Evolutionary conservation across 2,797 vertebrate genomes (phyloP).

Genomic region (Coregonus suidteri): DNA sequence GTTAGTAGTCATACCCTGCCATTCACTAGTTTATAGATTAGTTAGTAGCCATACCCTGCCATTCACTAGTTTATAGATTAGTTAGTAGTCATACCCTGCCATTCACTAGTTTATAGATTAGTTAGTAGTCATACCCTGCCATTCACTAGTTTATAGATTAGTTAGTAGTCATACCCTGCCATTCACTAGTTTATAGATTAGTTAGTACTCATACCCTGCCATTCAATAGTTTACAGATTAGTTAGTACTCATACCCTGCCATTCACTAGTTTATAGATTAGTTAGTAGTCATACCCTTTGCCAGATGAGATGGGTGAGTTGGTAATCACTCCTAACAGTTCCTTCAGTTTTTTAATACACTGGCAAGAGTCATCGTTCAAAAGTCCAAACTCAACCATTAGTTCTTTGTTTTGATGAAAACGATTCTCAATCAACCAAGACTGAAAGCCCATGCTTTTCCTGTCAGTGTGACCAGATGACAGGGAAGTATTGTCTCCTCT

Average conservation of each 20-base stretch:
- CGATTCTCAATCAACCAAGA: background rate
- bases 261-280: too few relatives aligned
- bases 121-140: background rate
- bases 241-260: too few relatives aligned
- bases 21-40: too few relatives aligned
- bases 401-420: background rate
- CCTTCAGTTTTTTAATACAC: background rate
- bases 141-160: background rate
- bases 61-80: too few relatives aligned
- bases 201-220: background rate
- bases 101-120: background rate
- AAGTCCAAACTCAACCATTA: background rate
- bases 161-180: background rate
- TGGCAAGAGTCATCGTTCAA: background rate
- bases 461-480: constrained; percentile 27
- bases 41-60: too few relatives aligned
- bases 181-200: background rate
- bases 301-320: too few relatives aligned
- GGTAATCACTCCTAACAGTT: too few relatives aligned
- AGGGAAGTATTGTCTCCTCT: constrained; percentile 6
- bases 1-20: too few relatives aligned
- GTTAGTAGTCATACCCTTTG: background rate
- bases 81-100: background rate
- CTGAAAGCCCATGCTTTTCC: background rate
- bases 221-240: background rate